A percentile compares a stretch with the other conserved stretches of the same genome.
Conservation (phyloP, 2,797 vertebrate genomes). For the Chaetodon trifasciatus region DNA sequence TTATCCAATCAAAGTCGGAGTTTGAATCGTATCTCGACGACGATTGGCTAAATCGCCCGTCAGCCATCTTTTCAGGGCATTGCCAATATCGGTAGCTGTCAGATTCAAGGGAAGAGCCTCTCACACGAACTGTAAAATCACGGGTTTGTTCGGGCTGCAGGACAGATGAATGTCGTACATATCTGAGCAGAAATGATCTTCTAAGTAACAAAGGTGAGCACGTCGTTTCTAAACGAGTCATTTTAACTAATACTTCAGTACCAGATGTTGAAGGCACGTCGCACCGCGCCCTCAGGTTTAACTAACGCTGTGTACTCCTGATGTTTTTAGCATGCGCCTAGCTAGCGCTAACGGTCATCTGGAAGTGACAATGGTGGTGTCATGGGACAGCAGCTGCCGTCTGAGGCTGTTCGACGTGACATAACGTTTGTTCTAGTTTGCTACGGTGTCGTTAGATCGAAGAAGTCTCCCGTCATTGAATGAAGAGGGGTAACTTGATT, state of each 20-base stretch:
- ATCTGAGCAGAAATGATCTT: not conserved
- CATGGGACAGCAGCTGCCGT: not conserved
- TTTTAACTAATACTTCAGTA: not conserved
- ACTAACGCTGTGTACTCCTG: not conserved
- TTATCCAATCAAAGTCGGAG: slow-evolving; percentile 53
- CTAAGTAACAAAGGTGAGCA: slow-evolving; percentile 43
- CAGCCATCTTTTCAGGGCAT: slow-evolving; percentile 53
- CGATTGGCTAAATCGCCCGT: slow-evolving; percentile 59
- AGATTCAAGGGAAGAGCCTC: slow-evolving; percentile 37
- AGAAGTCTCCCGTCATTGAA: not conserved
- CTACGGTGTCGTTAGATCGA: not conserved
- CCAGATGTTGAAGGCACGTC: slow-evolving; percentile 1
- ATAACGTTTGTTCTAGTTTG: not conserved
- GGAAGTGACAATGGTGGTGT: not conserved
- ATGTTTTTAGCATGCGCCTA: slow-evolving; percentile 72
- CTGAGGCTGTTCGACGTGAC: rapidly evolving
- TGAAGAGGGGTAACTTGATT: not conserved
- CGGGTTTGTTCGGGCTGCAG: not conserved
- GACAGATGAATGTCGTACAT: rapidly evolving
- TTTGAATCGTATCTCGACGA: rapidly evolving
- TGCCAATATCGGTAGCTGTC: slow-evolving; percentile 64
- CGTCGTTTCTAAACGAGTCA: rapidly evolving
- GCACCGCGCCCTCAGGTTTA: not conserved
- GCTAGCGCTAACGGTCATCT: slow-evolving; percentile 43
- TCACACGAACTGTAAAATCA: slow-evolving; percentile 25